phyloP scores from a whole-genome alignment of 2,797 vertebrate species.

The Urosaurus nigricauda region DNA sequence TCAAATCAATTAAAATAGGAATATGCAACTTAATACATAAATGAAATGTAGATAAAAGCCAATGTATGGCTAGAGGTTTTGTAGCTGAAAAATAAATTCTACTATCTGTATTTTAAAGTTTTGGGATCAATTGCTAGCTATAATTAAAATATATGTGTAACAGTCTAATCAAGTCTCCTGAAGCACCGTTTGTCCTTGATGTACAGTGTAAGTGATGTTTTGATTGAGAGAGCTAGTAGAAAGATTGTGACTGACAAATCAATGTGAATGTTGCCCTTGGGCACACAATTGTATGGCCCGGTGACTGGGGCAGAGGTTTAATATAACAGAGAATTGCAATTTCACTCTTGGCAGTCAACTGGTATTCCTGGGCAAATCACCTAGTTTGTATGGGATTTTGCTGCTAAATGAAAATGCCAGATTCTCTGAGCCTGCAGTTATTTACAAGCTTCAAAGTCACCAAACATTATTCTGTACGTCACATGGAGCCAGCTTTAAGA shows the following conservation, averaged over 20 bases:
- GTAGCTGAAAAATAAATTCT: background rate
- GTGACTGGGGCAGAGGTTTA: background rate
- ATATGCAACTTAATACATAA: background rate
- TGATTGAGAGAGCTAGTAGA: background rate
- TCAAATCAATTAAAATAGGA: background rate
- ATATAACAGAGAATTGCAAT: constrained; percentile 28
- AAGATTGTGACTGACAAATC: background rate
- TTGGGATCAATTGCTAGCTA: background rate
- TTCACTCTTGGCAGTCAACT: constrained; percentile 33
- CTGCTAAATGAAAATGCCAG: constrained; percentile 61
- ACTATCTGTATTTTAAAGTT: background rate
- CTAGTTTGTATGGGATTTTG: constrained; percentile 38
- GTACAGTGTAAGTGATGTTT: background rate
- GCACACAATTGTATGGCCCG: background rate
- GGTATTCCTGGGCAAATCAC: constrained; percentile 27
- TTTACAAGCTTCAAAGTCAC: constrained; percentile 65
- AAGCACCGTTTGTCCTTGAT: background rate
- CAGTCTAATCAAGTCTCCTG: background rate
- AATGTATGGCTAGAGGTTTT: background rate
- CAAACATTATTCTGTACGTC: constrained; percentile 61
- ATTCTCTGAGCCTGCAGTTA: background rate
- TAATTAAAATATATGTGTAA: constrained; percentile 6
- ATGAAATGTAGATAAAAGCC: background rate
- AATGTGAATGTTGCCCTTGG: constrained; percentile 5
- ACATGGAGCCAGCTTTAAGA: constrained; percentile 68